These are phyloP conservation scores for Sepiola atlantica DNA, from an alignment of 2,888 invertebrate species.

Conservation along the genomic window DNA sequence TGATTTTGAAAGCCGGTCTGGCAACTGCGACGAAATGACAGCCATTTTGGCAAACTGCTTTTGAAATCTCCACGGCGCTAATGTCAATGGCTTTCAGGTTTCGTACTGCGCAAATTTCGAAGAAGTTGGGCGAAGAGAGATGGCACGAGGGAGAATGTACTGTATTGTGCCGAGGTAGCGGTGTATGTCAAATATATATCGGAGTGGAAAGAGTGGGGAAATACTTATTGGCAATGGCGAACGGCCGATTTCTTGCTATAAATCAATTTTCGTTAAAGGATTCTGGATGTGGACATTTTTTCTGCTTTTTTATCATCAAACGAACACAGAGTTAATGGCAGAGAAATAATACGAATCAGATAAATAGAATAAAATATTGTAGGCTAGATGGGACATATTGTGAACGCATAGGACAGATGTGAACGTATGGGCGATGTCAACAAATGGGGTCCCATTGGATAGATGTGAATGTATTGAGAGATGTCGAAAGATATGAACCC, in stretches of 20 bases:
- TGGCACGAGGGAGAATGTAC: background rate
- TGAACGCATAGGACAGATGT: too few species aligned
- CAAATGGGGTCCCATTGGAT: background rate
- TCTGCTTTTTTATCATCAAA: background rate
- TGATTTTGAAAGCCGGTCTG: background rate
- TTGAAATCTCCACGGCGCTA: background rate
- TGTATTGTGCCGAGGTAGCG: too few species aligned
- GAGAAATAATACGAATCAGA: background rate
- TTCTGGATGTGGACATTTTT: background rate
- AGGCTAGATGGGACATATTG: background rate
- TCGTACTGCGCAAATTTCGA: too few species aligned
- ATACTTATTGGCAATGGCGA: too few species aligned
- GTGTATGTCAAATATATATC: too few species aligned
- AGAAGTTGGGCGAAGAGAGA: background rate
- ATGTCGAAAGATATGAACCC: background rate
- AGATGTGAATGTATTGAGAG: background rate
- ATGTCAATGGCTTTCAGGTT: constrained; percentile 13
- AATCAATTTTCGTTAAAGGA: background rate
- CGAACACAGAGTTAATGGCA: background rate
- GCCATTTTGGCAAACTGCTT: background rate
- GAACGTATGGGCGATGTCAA: background rate
- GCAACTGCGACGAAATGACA: background rate
- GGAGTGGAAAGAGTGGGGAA: too few species aligned
- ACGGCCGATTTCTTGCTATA: background rate
- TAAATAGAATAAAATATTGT: too few species aligned